phyloP scores from a whole-genome alignment of 2,888 invertebrate species.

The Synergus itoensis region DNA sequence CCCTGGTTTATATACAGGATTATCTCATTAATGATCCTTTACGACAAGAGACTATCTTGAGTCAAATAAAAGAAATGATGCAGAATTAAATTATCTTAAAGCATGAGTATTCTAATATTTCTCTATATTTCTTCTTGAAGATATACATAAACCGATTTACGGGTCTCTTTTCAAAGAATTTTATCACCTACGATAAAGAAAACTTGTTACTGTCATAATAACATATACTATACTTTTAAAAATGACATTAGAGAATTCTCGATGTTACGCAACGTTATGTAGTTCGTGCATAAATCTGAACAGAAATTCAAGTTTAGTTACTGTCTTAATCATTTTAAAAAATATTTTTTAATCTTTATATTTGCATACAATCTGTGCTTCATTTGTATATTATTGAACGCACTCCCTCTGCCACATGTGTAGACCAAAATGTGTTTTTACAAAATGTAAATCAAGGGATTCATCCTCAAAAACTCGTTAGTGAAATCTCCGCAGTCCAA shows the following conservation, averaged over 20 bases:
- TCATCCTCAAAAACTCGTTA: conserved; percentile 36
- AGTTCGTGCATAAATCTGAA: too few relatives aligned
- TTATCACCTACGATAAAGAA: background rate
- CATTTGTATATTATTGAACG: conserved; percentile 32
- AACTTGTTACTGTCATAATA: background rate
- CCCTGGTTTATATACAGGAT: background rate
- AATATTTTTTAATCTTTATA: background rate
- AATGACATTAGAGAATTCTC: background rate
- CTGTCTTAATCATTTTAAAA: background rate
- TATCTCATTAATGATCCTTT: too few relatives aligned
- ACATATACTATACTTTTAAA: background rate
- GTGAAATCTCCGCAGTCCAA: background rate
- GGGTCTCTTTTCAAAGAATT: background rate
- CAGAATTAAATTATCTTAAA: background rate
- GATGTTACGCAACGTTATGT: background rate
- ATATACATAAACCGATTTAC: background rate
- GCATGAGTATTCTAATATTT: background rate
- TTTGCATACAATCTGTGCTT: background rate
- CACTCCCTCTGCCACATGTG: background rate
- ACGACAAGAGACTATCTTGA: too few relatives aligned
- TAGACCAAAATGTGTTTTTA: background rate
- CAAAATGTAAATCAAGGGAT: conserved; percentile 23
- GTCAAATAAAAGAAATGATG: too few relatives aligned
- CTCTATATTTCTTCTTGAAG: background rate
- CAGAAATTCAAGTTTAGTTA: too few relatives aligned